These are phyloP conservation scores for Petrolisthes cinctipes DNA, from an alignment of 2,888 invertebrate species.

Conservation along the genomic window DNA sequence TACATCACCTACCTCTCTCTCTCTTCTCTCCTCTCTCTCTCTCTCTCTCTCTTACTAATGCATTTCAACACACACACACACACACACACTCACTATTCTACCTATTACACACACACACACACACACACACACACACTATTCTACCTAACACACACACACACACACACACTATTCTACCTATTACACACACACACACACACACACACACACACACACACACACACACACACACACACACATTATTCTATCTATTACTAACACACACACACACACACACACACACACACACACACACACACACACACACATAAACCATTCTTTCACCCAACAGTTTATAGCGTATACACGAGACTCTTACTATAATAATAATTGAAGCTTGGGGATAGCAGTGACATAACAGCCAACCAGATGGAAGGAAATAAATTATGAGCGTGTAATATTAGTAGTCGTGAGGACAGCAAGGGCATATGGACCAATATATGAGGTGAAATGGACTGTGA, in stretches of 20 bases:
- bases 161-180: neutral
- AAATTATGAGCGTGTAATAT: too few relatives aligned
- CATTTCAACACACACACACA: neutral
- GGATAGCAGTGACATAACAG: too few relatives aligned
- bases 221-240: neutral
- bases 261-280: neutral
- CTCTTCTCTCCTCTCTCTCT: too few relatives aligned
- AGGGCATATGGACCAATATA: too few relatives aligned
- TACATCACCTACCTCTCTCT: too few relatives aligned
- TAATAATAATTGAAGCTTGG: too few relatives aligned
- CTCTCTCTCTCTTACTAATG: neutral
- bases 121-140: neutral
- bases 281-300: slow-evolving; percentile 13
- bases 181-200: neutral
- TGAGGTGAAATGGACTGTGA: too few relatives aligned
- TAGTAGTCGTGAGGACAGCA: too few relatives aligned
- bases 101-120: neutral
- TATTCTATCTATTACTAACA: neutral
- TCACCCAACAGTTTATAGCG: too few relatives aligned
- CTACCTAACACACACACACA: slow-evolving; percentile 16
- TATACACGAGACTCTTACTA: neutral
- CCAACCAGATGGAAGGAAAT: too few relatives aligned
- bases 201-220: slow-evolving; percentile 13
- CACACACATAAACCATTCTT: too few relatives aligned
- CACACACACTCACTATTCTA: too few relatives aligned